Evolutionary conservation across 2,888 invertebrate species (phyloP), one percentile per base, ranked within the genome.

Genomic region (Caenorhabditis doughertyi): DNA sequence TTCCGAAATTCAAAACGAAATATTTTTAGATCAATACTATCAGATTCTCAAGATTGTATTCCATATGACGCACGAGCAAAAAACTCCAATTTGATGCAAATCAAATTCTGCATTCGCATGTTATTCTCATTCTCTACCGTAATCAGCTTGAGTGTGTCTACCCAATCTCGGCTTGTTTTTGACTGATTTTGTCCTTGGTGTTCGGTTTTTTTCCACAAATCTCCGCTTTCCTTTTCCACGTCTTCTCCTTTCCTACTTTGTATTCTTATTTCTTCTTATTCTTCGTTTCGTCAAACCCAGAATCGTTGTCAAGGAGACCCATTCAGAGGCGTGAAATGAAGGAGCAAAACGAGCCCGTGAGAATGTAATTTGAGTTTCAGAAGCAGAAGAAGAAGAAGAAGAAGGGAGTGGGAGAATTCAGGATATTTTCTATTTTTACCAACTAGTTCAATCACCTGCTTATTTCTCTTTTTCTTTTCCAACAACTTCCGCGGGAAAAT

Each of bases 261-360:
- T n/a, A n/a, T n/a, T n/a, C n/a, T n/a, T n/a, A n/a, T 4, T 47
- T 8, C 1, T 27, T 56, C 35, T 35, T 56, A 35, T 56, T 55
- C 27, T 29, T 23, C 25, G 25, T 25, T 25, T 25, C 13, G 7
- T 32, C 56, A 56, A 56, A 51, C n/a, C 56, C n/a, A 3, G 25
- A 56, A 49, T 51, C 42, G 72, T 73, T 62, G 72, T 73, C 72
- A 62, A 73, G 72, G 72, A 49, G 62, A 73, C 70, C 16, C 62
- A 11, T 51, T 73, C 18, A 39, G 72, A 42, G 55, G 72, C 44
- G 53, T 42, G 29, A 73, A 64, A 35, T 53, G 39, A 47, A 51
- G 49, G 35, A 62, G 62, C 29, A 58, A 56, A 25, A 29, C 2
- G 51, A 25, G 27, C 39, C 27, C 56, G 70, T 56, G 70, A 56